Evolutionary conservation across 2,113 vertebrate genomes (phyloP), one percentile per base, ranked within the genome.

Genomic region (Eulemur rufifrons): DNA sequence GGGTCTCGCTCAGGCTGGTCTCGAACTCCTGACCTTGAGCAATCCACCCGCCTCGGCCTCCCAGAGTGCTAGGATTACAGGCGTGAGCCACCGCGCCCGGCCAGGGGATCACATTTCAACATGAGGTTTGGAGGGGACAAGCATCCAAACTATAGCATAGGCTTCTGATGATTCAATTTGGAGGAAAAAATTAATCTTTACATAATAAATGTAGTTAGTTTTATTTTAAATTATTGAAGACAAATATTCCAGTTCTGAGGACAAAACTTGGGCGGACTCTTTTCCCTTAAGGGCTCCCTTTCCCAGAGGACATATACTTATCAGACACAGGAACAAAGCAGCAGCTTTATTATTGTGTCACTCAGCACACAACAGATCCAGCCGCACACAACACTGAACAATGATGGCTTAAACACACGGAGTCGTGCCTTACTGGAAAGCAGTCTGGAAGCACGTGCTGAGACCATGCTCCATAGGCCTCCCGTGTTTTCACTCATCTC

Each of bases 401-500:
- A 42, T 15, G n/a, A 39, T 12, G 23, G 20, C 68, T 71, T 50
- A 37, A 20, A 39, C 8, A 42, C 85, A 25, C 23, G 14, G 50
- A 11, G 17, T 4, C 34, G 32, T 47, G 18, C 12, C 25, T 78
- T 27, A 9, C 39, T 5, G 2, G 0, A 15, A n/a, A 47, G 63
- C 54, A 11, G 23, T 45, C 10, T 74, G 2, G 6, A 42, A 66
- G 63, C 42, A 1, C 4, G 1, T 4, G 1, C 6, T 13, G 34
- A 59, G 29, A 47, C 42, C 4, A 18, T 47, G 27, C 42, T 9
- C 42, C 27, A 18, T 32, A 32, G 45, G 15, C 15, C 73, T 50
- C 14, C 56, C 6, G 0, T 1, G 4, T 18, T 47, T 52, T 29
- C 10, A 5, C 0, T 0, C 0, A 6, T 27, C 50, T 66, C 32